phyloP scores from a whole-genome alignment of 2,888 invertebrate genomes.

The Anarsia innoxiella region DNA sequence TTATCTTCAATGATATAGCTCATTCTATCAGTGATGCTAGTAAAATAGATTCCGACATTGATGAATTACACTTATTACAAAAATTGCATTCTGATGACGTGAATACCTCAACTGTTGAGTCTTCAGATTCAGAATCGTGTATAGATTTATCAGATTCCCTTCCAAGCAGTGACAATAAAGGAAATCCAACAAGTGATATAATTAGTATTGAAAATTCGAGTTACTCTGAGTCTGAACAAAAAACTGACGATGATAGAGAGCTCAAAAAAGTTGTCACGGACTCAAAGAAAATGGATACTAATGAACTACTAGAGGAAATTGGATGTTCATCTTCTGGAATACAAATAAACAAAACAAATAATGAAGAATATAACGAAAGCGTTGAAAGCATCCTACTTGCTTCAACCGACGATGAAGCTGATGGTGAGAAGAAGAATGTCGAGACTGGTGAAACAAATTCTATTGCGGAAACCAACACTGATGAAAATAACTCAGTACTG shows the following conservation, averaged over 20 bases:
- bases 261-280: constrained; percentile 5
- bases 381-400: constrained; percentile 46
- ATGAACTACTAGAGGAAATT: constrained; percentile 7
- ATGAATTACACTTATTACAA: constrained; percentile 55
- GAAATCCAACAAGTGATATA: constrained; percentile 31
- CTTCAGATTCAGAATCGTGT: constrained; percentile 46
- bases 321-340: constrained; percentile 20
- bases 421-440: too few relatives aligned
- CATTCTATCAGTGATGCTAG: constrained; percentile 36
- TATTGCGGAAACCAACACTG: too few relatives aligned
- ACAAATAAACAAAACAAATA: constrained; percentile 21
- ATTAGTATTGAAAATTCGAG: constrained; percentile 67
- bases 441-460: too few relatives aligned
- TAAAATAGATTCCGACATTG: constrained; percentile 47
- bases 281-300: constrained; percentile 11
- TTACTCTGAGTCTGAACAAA: constrained; percentile 50
- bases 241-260: constrained; percentile 18
- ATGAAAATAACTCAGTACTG: too few relatives aligned
- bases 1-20: constrained; percentile 22
- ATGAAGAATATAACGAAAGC: constrained; percentile 26
- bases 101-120: constrained; percentile 36
- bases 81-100: constrained; percentile 49
- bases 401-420: constrained; percentile 49
- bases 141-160: constrained; percentile 54
- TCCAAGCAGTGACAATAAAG: constrained; percentile 35